Evolutionary conservation across 2,113 vertebrate species (phyloP), one percentile per base, ranked within the genome.

Genomic region (Leuciscus idus): DNA sequence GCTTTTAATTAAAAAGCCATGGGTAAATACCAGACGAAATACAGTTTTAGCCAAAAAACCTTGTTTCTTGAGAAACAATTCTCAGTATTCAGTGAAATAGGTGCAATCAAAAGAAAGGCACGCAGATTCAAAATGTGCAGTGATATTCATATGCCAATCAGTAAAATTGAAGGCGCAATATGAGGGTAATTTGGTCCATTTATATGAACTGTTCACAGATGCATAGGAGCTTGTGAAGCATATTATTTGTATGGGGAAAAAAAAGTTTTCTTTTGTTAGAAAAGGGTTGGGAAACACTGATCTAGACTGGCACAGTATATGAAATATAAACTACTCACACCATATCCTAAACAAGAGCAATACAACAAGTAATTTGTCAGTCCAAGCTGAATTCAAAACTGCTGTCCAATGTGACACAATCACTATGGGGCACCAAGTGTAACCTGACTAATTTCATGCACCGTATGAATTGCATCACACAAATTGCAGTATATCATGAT

Each of bases 381-480:
- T 68, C n/a, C 66, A 1, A 50, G 48, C 48, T 28, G 73, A 76
- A 55, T 28, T 17, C 1, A 17, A 77, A 76, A 77, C 15, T 21
- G 48, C 75, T 28, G 75, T 7, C 50, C 4, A 1, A 55, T 33
- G 75, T 75, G 72, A 75, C 72, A 62, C 61, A 75, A 26, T 75
- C 72, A 48, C 72, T 48, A 75, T 26, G 43, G 43, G 13, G n/a
- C 72, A 13, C 26, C 48, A 77, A 77, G 26, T 55, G 9, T 55
- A 52, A 77, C 48, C 26, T 19, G 15, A 77, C 28, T 55, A 55
- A 77, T 77, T 77, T 50, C 75, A 55, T 55, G 50, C 46, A 52
- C 17, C 8, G 43, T 50, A 75, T 75, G 72, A 75, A 75, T 48
- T 55, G 15, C 3, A 50, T 50, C 48, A 33, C 15, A 55, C 46